Conservation (phyloP, 2,797 vertebrate genomes). For the Pitangus sulphuratus region DNA sequence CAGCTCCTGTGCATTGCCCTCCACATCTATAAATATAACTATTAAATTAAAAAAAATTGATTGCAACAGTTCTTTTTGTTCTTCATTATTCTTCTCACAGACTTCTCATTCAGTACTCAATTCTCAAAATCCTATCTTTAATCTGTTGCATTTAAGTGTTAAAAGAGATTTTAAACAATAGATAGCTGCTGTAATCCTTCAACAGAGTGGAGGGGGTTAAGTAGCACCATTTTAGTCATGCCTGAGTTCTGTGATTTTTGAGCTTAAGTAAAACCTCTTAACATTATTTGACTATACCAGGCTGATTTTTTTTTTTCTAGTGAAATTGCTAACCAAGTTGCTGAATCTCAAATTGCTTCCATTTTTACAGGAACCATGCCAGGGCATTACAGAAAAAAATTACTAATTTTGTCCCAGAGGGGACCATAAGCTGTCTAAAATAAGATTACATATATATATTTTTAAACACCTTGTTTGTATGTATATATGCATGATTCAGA, state of each 20-base stretch:
- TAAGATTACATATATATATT: constrained; percentile 76
- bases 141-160: neutral
- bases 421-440: constrained; percentile 70
- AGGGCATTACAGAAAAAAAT: constrained; percentile 73
- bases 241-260: constrained; percentile 56
- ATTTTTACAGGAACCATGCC: constrained; percentile 67
- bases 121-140: constrained; percentile 27
- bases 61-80: constrained; percentile 8
- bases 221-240: constrained; percentile 37
- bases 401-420: constrained; percentile 73
- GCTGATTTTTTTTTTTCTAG: constrained; percentile 8
- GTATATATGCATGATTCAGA: constrained; percentile 76
- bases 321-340: constrained; percentile 66
- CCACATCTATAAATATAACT: constrained; percentile 27
- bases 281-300: constrained; percentile 52
- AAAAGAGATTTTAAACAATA: neutral
- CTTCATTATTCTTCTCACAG: constrained; percentile 1
- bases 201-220: constrained; percentile 16
- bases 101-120: neutral
- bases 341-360: constrained; percentile 71
- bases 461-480: constrained; percentile 77
- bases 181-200: neutral
- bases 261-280: constrained; percentile 57
- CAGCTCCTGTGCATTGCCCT: constrained; percentile 35
- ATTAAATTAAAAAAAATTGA: constrained; percentile 42